Base-by-base conservation (phyloP, 2,113 vertebrate species). In the Forbesichthys papilliferus region DNA sequence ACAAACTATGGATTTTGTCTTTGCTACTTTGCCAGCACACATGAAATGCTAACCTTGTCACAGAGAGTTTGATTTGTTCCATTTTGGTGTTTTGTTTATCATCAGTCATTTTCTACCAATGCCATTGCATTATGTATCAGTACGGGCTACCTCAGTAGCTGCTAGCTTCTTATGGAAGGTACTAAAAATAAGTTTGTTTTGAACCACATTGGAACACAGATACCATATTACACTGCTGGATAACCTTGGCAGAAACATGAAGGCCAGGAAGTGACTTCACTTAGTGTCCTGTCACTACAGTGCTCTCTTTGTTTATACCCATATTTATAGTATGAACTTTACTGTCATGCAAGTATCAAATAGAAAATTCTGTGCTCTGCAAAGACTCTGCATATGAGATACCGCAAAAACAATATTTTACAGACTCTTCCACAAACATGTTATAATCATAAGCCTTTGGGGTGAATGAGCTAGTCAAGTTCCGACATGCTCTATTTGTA, bases 41-140 rank as follows among this genome's bases (percentile, higher is more conserved):
- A 80, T 77, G 90, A 93, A 91, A 82, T 97, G 95, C 94, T 96
- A 97, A 96, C 95, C 93, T 94, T 98, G 94, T 95, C 93, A 86
- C 48, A 57, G 56, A 49, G 69, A 59, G 55, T 60, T 61, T 76
- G 4, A 54, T 79, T 51, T 75, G 58, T 61, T 84, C 42, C 58
- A 52, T 79, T 70, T 56, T 61, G 33, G 18, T 54, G 57, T 16
- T 9, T 66, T 55, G 8, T 80, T 82, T 82, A 66, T 58, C 54
- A 66, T 73, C 11, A 48, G 66, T 64, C 56, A 60, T 75, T 36
- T 6, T 42, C 36, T 8, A 7, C 27, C 27, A 27, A 27, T 27
- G 27, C 27, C 27, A 27, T 27, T 27, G 27, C 27, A 27, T 27
- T 27, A 27, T 27, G 27, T 27, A 27, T 27, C 27, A 27, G 27